Evolutionary conservation across 1,140 invertebrate genomes (phyloP).

Genomic region (Tetramorium simillimum): DNA sequence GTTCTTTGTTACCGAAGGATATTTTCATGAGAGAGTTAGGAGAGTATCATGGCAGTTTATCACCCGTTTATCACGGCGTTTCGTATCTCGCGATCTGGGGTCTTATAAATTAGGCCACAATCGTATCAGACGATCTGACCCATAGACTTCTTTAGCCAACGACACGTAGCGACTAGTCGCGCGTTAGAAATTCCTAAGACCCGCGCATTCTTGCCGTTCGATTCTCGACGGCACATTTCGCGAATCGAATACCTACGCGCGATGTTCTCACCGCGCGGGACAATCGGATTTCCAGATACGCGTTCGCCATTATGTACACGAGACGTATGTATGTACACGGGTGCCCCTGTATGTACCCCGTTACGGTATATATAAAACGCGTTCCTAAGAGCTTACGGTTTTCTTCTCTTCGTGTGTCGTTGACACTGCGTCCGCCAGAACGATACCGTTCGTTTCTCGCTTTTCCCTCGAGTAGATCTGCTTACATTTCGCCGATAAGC

Average conservation of each 20-base stretch:
- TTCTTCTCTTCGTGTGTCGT: slow-evolving; percentile 65
- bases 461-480: slow-evolving; percentile 53
- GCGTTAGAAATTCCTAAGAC: not conserved
- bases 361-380: slow-evolving; percentile 66
- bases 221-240: slow-evolving; percentile 14
- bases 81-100: no score
- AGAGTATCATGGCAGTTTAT: not conserved
- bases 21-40: not conserved
- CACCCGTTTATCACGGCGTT: not conserved
- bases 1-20: not conserved
- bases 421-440: slow-evolving; percentile 61
- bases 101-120: slow-evolving; percentile 15
- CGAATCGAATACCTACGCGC: slow-evolving; percentile 17
- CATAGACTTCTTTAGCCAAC: slow-evolving; percentile 35
- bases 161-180: slow-evolving; percentile 2
- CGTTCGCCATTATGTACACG: slow-evolving; percentile 41
- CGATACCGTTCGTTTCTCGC: slow-evolving; percentile 67
- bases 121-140: slow-evolving; percentile 30
- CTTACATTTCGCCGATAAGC: slow-evolving; percentile 49
- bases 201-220: not conserved
- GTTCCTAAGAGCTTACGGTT: slow-evolving; percentile 65
- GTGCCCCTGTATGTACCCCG: slow-evolving; percentile 45
- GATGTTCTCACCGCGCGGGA: slow-evolving; percentile 12
- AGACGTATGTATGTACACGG: slow-evolving; percentile 1
- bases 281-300: slow-evolving; percentile 60